These are phyloP conservation scores for Drosophila kanekoi DNA, from an alignment of 2,888 invertebrate species.

Conservation along the genomic window DNA sequence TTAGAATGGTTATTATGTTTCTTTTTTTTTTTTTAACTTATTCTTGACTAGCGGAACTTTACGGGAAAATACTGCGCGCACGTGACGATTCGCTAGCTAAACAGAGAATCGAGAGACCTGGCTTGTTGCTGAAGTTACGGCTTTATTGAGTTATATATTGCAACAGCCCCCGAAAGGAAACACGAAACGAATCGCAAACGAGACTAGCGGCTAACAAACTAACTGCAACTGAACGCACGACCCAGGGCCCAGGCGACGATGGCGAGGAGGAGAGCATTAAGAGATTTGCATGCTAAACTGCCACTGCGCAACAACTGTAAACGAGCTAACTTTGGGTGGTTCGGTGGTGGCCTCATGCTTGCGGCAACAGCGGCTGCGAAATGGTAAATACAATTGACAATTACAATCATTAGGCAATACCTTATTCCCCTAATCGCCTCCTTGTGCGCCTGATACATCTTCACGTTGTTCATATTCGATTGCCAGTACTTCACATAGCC, in stretches of 20 bases:
- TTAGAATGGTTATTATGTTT: slow-evolving; percentile 26
- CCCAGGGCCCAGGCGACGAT: slow-evolving; percentile 13
- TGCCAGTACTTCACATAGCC: slow-evolving; percentile 99
- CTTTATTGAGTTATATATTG: slow-evolving; percentile 55
- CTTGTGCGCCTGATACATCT: slow-evolving; percentile 99
- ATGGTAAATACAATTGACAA: slow-evolving; percentile 67
- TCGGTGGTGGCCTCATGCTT: slow-evolving; percentile 46
- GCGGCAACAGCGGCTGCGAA: slow-evolving; percentile 56
- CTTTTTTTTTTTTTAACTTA: slow-evolving; percentile 20
- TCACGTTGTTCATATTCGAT: slow-evolving; percentile 99
- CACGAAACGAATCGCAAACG: slow-evolving; percentile 7
- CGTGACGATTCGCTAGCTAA: slow-evolving; percentile 10
- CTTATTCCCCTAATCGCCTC: slow-evolving; percentile 99
- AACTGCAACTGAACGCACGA: slow-evolving; percentile 4
- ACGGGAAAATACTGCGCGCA: slow-evolving; percentile 12
- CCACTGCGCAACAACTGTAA: slow-evolving; percentile 38
- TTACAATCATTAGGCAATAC: slow-evolving; percentile 87
- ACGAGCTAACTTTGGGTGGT: slow-evolving; percentile 35
- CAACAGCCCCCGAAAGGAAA: slow-evolving; percentile 57
- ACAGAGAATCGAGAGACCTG: slow-evolving; percentile 18
- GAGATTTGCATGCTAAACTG: slow-evolving; percentile 37
- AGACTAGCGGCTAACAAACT: slow-evolving; percentile 1
- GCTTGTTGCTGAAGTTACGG: slow-evolving; percentile 64
- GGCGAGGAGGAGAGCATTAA: slow-evolving; percentile 21
- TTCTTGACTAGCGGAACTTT: slow-evolving; percentile 18